Evolutionary conservation across 2,797 vertebrate genomes (phyloP).

Genomic region (Dicrostonyx torquatus): DNA sequence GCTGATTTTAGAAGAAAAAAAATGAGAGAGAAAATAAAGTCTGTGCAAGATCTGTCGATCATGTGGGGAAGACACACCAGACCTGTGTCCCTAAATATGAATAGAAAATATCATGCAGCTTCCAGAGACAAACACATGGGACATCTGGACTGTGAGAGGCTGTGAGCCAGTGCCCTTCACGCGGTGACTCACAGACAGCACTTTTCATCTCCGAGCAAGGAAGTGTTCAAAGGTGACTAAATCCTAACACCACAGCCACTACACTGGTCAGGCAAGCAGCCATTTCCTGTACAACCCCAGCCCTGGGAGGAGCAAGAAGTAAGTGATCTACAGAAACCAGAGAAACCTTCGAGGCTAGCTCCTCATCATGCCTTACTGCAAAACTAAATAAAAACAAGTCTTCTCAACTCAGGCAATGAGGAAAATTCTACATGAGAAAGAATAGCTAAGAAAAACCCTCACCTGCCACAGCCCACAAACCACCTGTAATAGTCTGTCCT

Average conservation of each 20-base stretch:
- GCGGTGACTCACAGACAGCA: background rate
- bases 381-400: slow-evolving; percentile 41
- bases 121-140: background rate
- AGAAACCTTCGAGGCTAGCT: background rate
- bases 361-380: background rate
- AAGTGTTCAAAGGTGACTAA: background rate
- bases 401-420: background rate
- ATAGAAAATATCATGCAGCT: background rate
- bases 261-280: background rate
- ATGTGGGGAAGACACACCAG: background rate
- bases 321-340: background rate
- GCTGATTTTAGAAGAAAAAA: background rate
- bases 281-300: background rate
- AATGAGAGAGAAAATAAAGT: background rate
- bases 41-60: background rate
- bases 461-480: background rate
- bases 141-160: no score
- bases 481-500: no score
- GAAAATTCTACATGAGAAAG: background rate
- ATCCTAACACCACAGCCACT: background rate
- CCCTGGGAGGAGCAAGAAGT: background rate
- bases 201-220: background rate
- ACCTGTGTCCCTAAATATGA: background rate
- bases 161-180: background rate
- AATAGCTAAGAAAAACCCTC: background rate